Conservation (phyloP, 2,113 vertebrate species). For the Pterocles gutturalis region DNA sequence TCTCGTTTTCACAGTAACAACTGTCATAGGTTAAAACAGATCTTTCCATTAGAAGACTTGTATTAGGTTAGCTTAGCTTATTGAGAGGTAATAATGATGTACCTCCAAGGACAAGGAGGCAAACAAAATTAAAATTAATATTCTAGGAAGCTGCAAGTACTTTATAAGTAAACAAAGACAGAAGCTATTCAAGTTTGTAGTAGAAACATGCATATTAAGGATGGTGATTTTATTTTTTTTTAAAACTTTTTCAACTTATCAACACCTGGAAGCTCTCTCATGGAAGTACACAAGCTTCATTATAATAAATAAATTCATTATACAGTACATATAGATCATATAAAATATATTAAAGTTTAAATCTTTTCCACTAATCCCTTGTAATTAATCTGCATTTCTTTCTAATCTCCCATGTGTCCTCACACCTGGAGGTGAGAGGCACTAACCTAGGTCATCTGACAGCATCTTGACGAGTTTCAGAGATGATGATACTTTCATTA, state of each 20-base stretch:
- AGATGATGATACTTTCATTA: not conserved
- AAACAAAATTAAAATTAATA: not conserved
- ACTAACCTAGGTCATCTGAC: not conserved
- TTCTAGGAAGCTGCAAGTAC: not conserved
- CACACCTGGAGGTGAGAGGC: not conserved
- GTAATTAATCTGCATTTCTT: not conserved
- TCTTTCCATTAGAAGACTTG: conserved; percentile 14
- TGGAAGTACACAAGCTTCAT: not conserved
- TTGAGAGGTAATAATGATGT: conserved; percentile 1
- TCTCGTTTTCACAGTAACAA: conserved; percentile 37
- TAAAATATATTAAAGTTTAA: not conserved
- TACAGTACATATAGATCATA: not conserved
- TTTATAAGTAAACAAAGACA: not conserved
- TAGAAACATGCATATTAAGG: not conserved
- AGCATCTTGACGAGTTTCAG: not conserved
- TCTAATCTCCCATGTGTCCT: not conserved
- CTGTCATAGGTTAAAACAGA: conserved; percentile 21
- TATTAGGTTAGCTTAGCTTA: conserved; percentile 3
- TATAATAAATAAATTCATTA: not conserved
- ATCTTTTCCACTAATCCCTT: not conserved
- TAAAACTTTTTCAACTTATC: not conserved
- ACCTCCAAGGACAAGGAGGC: not conserved
- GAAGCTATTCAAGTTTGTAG: not conserved
- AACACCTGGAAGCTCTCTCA: not conserved
- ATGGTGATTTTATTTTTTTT: not conserved